Evolutionary conservation across 2,797 vertebrate genomes (phyloP).

Genomic region (Lophius americanus): DNA sequence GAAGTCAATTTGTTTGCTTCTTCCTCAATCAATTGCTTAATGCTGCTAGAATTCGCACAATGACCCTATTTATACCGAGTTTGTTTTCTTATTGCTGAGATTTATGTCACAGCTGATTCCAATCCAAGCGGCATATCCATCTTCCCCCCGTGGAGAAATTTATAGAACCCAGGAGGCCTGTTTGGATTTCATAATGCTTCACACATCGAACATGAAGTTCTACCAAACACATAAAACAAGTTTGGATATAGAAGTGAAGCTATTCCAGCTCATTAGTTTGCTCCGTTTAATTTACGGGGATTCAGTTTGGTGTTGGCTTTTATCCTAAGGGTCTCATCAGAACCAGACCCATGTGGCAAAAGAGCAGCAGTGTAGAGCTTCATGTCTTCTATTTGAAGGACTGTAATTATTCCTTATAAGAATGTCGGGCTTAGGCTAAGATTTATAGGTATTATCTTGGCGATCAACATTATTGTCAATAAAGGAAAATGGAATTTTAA

Average conservation of each 20-base stretch:
- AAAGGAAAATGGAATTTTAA: neutral
- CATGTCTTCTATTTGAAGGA: neutral
- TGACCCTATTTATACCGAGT: constrained; percentile 48
- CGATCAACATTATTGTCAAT: neutral
- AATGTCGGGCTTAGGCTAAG: neutral
- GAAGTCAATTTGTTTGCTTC: constrained; percentile 62
- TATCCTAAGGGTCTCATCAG: constrained; percentile 4
- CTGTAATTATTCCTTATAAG: neutral
- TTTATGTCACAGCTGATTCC: constrained; percentile 72
- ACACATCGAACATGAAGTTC: constrained; percentile 48
- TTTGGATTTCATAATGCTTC: constrained; percentile 53
- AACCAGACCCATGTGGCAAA: constrained; percentile 8
- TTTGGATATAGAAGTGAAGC: constrained; percentile 53
- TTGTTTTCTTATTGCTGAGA: constrained; percentile 41
- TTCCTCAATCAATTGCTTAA: constrained; percentile 35
- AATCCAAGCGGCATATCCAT: constrained; percentile 48
- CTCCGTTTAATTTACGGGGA: constrained; percentile 30
- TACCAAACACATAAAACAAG: constrained; percentile 32
- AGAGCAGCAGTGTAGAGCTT: neutral
- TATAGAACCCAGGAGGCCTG: constrained; percentile 59
- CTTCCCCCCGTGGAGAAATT: constrained; percentile 40
- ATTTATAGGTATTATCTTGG: neutral
- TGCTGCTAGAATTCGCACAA: constrained; percentile 46
- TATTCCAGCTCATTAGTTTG: constrained; percentile 50
- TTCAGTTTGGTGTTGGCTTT: constrained; percentile 21